Percentiles rank a stretch among this genome's conserved stretches.
Evolutionary conservation across 2,113 vertebrate species (phyloP).

Genomic region (Strix aluco): DNA sequence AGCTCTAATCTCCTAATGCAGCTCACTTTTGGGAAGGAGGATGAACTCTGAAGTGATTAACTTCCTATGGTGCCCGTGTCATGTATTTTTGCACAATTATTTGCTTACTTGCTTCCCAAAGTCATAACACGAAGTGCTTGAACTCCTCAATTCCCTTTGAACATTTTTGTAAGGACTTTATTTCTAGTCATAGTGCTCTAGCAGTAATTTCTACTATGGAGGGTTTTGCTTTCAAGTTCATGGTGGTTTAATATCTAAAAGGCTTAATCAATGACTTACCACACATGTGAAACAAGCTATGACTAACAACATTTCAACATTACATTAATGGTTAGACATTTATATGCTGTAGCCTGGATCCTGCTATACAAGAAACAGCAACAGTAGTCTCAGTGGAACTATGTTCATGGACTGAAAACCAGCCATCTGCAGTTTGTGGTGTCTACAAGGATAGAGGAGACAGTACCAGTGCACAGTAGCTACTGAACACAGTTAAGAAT

Average conservation of each 20-base stretch:
- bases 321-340: background rate
- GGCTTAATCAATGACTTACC: background rate
- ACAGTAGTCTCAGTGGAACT: background rate
- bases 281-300: background rate
- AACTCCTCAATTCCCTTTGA: background rate
- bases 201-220: background rate
- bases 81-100: background rate
- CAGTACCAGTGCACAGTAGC: background rate
- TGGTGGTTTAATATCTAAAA: background rate
- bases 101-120: background rate
- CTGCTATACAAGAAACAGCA: background rate
- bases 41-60: background rate
- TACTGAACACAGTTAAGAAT: background rate
- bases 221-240: background rate
- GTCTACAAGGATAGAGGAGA: background rate
- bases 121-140: background rate
- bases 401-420: accelerated
- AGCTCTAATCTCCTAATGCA: background rate
- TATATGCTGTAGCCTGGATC: background rate
- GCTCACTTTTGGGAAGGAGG: background rate
- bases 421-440: background rate
- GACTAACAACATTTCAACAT: background rate
- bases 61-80: background rate
- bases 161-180: background rate
- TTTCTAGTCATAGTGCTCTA: background rate